Evolutionary conservation across 2,888 invertebrate genomes (phyloP), one percentile per base, ranked within the genome.

Genomic region (Alcis repandata): DNA sequence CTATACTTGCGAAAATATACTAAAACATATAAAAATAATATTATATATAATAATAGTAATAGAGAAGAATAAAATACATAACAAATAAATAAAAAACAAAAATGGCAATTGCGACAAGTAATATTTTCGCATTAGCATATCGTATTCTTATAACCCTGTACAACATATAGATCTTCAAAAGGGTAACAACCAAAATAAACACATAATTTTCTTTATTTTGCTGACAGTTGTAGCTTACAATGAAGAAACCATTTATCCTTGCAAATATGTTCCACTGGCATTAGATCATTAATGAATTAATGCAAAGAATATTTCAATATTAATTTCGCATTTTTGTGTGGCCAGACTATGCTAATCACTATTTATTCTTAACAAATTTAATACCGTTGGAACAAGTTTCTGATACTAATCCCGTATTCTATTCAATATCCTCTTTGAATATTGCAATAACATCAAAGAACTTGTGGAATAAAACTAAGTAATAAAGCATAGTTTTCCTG

Each of bases 341-440:
- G 11, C 45, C 22, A 45, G 22, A 41, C 45, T 45, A 45, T 45
- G 48, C 15, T 48, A 48, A 20, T 49, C 0, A 13, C 15, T 17
- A 32, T 15, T 49, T 27, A 49, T 32, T 13, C 32, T 32, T 1
- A 9, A 49, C 15, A 17, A 49, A 49, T n/a, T n/a, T n/a, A n/a
- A n/a, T 49, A 32, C 27, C 8, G 19, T 49, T 27, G 32, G 10
- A 49, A 49, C 48, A 17, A 17, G 48, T 49, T 32, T 46, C 10
- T 46, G 8, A 43, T 46, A 15, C 8, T 27, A 6, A 27, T 27
- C 6, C 51, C 33, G 10, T 20, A 41, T 56, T 20, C 48, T 33
- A 48, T 62, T 41, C 15, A 48, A 20, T 41, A 57, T 57, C 45
- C 20, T 45, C 13, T 22, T 45, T 48, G 11, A 48, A 48, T 10